Evolutionary conservation across 2,888 invertebrate species (phyloP), one percentile per base, ranked within the genome.

Genomic region (Amphiduros pacificus): DNA sequence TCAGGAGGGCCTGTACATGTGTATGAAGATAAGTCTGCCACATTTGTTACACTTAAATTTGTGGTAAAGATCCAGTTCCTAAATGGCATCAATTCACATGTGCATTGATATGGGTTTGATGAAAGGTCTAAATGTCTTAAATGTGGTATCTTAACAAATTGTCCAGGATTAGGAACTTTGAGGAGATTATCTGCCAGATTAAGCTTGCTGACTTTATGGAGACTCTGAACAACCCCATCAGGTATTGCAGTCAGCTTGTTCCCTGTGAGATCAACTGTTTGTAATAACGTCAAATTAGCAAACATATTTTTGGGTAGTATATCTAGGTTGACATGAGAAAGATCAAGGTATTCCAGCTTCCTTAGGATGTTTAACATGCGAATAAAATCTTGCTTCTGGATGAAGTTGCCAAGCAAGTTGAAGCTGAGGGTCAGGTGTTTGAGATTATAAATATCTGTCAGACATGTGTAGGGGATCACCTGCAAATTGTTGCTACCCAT

Each of bases 91-190:
- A 74, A 63, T 24, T 72, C 70, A 67, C 79, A 80, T 22, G 70
- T 69, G 61, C 79, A 79, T 32, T 68, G 50, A 59, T 76, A 76
- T 5, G 74, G 74, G 61, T 78, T 79, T 22, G 20, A n/a, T 4
- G 58, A 5, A 1, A 53, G 29, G 32, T 62, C 58, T 28, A 62
- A n/a, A 4, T 20, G 20, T 22, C 26, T 40, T 11, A 62, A 29
- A 26, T 22, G 24, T 6, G 36, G 32, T 24, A 58, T 36, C 2
- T 49, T 50, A 24, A 31, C n/a, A 50, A 58, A 58, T 14, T 31
- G 31, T 6, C 32, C 22, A 2, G 58, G 58, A 31, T 58, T 51
- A 1, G 40, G 50, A n/a, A 50, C 50, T 22, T 24, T 50, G 5
- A 58, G 20, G 14, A 3, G 17, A 26, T 58, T 58, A 24, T 20